Evolutionary conservation across 1,140 invertebrate genomes (phyloP), one percentile per base, ranked within the genome.

Genomic region (Limonius californicus): DNA sequence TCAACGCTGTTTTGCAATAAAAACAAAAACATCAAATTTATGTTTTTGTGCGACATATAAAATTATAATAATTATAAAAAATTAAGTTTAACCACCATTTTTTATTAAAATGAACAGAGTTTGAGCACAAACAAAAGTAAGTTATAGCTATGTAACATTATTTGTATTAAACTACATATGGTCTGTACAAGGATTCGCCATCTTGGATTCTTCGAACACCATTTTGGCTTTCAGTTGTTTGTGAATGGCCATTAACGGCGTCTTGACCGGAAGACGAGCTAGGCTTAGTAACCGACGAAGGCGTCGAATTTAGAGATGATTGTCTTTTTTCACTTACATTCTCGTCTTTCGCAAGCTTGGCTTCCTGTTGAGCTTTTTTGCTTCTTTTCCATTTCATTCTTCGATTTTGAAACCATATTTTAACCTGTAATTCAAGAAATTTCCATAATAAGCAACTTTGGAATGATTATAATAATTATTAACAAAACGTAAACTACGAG

Each of bases 401-500:
- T 14, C 94, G 83, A 77, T 96, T 96, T 84, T 96, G 94, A 77
- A 96, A 96, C 94, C 94, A 96, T 65, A 96, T 96, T 82, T 96
- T 96, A 43, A 96, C 92, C 92, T 94, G 35, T 12, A 39, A 39
- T 12, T 27, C 23, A 27, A 27, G n/a, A n/a, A n/a, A n/a, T n/a
- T n/a, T n/a, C n/a, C n/a, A n/a, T n/a, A n/a, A n/a, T n/a, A n/a
- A n/a, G n/a, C n/a, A n/a, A n/a, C n/a, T n/a, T n/a, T n/a, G n/a
- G n/a, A n/a, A n/a, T n/a, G n/a, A n/a, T n/a, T n/a, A n/a, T n/a
- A n/a, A n/a, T n/a, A n/a, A n/a, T n/a, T n/a, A n/a, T n/a, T n/a
- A n/a, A n/a, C n/a, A n/a, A n/a, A n/a, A n/a, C n/a, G n/a, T n/a
- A n/a, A n/a, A n/a, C n/a, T n/a, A n/a, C n/a, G n/a, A n/a, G n/a